Evolutionary conservation across 2,113 vertebrate species (phyloP).

Genomic region (Peromyscus polionotus): DNA sequence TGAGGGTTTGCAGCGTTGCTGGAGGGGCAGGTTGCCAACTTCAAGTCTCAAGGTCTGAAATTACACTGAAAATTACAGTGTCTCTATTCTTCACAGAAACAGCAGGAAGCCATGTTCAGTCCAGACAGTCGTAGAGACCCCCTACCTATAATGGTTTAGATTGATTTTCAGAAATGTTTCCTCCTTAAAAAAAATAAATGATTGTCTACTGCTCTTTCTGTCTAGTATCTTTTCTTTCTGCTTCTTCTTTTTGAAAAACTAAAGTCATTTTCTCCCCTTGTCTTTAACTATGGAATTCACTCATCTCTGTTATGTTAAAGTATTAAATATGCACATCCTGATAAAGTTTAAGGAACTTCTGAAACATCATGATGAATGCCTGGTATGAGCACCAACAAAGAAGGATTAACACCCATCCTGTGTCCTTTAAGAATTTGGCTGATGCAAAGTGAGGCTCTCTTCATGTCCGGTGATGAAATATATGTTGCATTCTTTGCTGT

Average conservation of each 20-base stretch:
- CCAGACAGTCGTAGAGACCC: slow-evolving; percentile 22
- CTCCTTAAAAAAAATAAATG: slow-evolving; percentile 24
- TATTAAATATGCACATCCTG: background rate
- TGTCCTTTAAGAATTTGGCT: background rate
- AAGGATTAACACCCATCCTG: background rate
- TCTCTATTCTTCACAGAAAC: slow-evolving; percentile 64
- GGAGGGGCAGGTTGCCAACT: slow-evolving; percentile 40
- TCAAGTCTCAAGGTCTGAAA: slow-evolving; percentile 59
- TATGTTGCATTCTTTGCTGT: background rate
- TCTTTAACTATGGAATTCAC: background rate
- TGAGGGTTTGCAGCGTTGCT: slow-evolving; percentile 41
- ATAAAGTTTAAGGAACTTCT: background rate
- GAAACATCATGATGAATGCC: background rate
- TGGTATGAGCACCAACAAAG: background rate
- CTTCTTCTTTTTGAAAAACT: background rate
- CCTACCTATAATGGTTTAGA: slow-evolving; percentile 62
- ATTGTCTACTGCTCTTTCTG: background rate
- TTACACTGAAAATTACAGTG: slow-evolving; percentile 72
- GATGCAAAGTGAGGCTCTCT: background rate
- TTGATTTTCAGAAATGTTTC: slow-evolving; percentile 70
- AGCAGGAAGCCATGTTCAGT: slow-evolving; percentile 59
- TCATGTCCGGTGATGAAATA: background rate
- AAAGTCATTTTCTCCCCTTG: background rate
- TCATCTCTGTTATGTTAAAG: background rate
- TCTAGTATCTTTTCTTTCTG: background rate